phyloP scores from a whole-genome alignment of 2,888 invertebrate genomes.

The Temnothorax ravouxi region DNA sequence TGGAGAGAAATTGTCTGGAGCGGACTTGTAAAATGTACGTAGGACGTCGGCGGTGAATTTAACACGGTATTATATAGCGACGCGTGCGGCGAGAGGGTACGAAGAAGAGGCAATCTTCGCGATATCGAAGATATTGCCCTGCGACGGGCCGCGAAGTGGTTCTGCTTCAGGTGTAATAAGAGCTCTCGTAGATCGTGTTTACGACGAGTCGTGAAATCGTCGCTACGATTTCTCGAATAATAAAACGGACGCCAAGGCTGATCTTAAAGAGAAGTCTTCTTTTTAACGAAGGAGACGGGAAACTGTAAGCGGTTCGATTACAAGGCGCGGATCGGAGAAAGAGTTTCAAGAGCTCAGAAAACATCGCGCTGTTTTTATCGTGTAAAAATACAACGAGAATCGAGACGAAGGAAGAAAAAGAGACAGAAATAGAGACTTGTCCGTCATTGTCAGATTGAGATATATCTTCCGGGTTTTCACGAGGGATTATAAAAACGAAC shows the following conservation, averaged over 20 bases:
- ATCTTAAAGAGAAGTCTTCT: neutral
- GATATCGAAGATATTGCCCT: slow-evolving; percentile 16
- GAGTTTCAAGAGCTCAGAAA: neutral
- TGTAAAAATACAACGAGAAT: slow-evolving; percentile 7
- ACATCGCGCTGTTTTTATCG: neutral
- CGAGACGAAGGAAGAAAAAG: neutral
- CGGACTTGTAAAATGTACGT: neutral
- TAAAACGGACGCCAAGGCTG: neutral
- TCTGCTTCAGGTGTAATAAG: slow-evolving; percentile 18
- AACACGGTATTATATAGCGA: neutral
- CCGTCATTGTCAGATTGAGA: neutral
- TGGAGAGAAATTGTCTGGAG: slow-evolving; percentile 22
- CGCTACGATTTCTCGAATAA: slow-evolving; percentile 3
- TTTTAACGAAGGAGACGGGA: neutral
- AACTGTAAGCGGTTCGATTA: neutral
- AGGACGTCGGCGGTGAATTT: neutral
- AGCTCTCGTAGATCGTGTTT: slow-evolving; percentile 8
- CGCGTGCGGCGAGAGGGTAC: neutral
- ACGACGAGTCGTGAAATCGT: slow-evolving; percentile 21
- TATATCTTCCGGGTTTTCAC: neutral
- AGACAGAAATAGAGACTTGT: neutral
- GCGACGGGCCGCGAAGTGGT: neutral
- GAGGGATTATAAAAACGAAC: neutral
- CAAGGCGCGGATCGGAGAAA: neutral
- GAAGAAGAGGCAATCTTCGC: neutral